phyloP scores from a whole-genome alignment of 2,113 vertebrate species.

The Rhinoderma darwinii region DNA sequence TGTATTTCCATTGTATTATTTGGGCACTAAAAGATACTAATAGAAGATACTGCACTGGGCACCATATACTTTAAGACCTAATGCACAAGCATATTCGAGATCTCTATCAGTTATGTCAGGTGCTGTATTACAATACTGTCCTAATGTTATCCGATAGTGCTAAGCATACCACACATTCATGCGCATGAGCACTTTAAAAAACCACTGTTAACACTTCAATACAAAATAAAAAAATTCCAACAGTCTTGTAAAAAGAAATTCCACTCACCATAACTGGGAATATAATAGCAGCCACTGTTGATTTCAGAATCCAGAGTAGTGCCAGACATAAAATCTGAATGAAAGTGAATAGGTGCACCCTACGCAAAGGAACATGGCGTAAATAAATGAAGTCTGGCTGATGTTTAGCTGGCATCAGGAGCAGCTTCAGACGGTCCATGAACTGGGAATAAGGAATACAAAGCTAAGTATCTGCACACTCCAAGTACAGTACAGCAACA shows the following conservation, averaged over 20 bases:
- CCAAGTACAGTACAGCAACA: background rate
- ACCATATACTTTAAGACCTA: too few species aligned
- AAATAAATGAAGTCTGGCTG: conserved; percentile 97
- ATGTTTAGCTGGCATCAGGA: conserved; percentile 97
- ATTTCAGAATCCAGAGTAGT: conserved; percentile 97
- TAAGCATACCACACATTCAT: too few species aligned
- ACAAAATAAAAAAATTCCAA: background rate
- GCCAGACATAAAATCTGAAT: conserved; percentile 92
- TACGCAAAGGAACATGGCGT: conserved; percentile 91
- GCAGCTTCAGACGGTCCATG: conserved; percentile 95
- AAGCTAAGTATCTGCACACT: background rate
- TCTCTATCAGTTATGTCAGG: too few species aligned
- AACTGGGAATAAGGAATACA: conserved; percentile 75
- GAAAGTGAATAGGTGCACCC: conserved; percentile 97
- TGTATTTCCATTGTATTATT: too few species aligned
- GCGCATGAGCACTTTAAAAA: too few species aligned
- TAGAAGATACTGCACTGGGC: too few species aligned
- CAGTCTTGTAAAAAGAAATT: background rate
- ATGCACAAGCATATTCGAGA: too few species aligned
- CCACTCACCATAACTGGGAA: conserved; percentile 96
- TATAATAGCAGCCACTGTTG: conserved; percentile 96
- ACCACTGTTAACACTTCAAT: background rate
- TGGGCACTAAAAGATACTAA: background rate
- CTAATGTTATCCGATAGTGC: too few species aligned
- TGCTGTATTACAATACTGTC: too few species aligned